phyloP scores from a whole-genome alignment of 2,113 vertebrate species.

The Macheiramphus alcinus region DNA sequence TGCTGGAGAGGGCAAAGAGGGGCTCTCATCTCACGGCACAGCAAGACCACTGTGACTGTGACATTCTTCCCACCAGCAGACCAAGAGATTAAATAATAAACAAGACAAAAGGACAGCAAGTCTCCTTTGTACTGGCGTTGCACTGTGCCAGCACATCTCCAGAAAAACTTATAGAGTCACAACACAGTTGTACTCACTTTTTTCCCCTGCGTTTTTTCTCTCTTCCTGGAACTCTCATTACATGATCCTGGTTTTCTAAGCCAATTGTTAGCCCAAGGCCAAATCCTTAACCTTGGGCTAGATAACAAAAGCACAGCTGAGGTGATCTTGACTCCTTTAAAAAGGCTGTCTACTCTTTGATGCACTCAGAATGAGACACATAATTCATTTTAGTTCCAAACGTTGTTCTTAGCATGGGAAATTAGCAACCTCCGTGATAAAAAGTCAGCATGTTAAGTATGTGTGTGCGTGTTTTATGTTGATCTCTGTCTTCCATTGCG shows the following conservation, averaged over 20 bases:
- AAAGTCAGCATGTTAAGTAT: not conserved
- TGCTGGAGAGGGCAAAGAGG: not conserved
- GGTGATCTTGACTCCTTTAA: conserved; percentile 51
- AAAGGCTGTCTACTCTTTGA: conserved; percentile 56
- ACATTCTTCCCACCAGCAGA: not conserved
- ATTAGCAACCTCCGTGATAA: not conserved
- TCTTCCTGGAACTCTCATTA: conserved; percentile 43
- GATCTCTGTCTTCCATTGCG: not conserved
- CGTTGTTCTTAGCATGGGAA: conserved; percentile 36
- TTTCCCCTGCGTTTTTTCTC: too few species aligned
- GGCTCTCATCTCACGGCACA: not conserved
- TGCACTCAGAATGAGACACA: not conserved
- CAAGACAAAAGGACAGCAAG: too few species aligned
- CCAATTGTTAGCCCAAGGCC: conserved; percentile 54
- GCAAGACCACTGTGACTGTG: fast-evolving
- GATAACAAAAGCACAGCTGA: conserved; percentile 60
- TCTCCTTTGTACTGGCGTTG: too few species aligned
- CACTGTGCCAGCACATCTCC: too few species aligned
- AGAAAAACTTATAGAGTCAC: too few species aligned
- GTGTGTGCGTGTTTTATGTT: not conserved
- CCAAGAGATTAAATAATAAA: not conserved
- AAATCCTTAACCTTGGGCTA: conserved; percentile 54
- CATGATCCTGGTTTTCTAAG: conserved; percentile 43
- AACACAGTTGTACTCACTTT: too few species aligned
- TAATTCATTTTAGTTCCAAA: conserved; percentile 37